Evolutionary conservation across 2,797 vertebrate genomes (phyloP), one percentile per base, ranked within the genome.

Genomic region (Gallirallus australis): DNA sequence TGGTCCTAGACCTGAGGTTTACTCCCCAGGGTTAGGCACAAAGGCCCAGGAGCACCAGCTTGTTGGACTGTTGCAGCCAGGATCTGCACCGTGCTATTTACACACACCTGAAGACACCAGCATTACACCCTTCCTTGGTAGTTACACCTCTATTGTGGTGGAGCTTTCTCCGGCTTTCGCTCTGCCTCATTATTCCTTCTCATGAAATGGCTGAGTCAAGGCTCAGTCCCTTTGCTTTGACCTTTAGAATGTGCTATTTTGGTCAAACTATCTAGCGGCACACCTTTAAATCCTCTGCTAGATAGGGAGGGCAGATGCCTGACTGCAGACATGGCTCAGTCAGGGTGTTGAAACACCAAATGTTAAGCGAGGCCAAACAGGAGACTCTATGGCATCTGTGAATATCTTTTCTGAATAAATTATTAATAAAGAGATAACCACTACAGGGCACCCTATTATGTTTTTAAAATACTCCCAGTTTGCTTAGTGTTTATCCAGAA

Each of bases 401-500:
- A 90, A 54, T 64, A 85, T 42, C 4, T 89, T 92, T 68, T 84
- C 56, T 80, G 63, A 93, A 75, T 68, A 86, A 95, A 95, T 37
- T 77, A 81, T 76, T 76, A 4, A 54, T 77, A 85, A 82, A 66
- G 83, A 60, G 37, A 91, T 73, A 87, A 90, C 39, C 76, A 40
- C 86, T 40, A 50, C 60, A 92, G 89, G 86, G 56, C 89, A 71
- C 61, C 53, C 83, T 90, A 75, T 77, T 87, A 90, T 68, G 40
- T 54, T 96, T 89, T 92, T 80, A 59, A 92, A 95, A 82, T 73
- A 71, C 37, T 90, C 40, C 53, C 50, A 65, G 57, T 90, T 95
- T 95, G 56, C 81, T 89, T 82, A 64, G 47, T 93, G 65, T 95
- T 94, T 93, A 89, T 89, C 83, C 56, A 80, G 77, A 92, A 94